phyloP scores from a whole-genome alignment of 2,113 vertebrate species.

The Hippopotamus amphibius region DNA sequence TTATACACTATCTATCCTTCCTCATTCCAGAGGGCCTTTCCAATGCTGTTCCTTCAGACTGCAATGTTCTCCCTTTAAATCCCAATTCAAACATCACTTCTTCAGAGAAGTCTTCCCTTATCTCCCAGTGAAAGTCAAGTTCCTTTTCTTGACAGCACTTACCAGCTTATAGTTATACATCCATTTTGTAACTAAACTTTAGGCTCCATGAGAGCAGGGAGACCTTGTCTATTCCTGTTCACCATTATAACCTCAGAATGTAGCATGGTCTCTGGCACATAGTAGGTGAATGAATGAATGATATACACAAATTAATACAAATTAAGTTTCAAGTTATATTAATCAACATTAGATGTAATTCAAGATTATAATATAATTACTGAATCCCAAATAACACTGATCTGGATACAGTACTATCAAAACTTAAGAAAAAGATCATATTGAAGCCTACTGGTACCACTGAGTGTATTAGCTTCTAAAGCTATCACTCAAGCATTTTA shows the following conservation, averaged over 20 bases:
- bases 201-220: background rate
- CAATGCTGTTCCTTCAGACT: background rate
- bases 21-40: background rate
- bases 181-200: background rate
- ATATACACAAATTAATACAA: background rate
- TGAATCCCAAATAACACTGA: constrained; percentile 21
- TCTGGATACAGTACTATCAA: background rate
- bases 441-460: background rate
- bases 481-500: background rate
- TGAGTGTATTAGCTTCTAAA: background rate
- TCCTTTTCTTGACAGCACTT: constrained; percentile 12
- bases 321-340: background rate
- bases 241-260: background rate
- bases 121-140: background rate
- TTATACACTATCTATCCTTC: background rate
- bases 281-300: background rate
- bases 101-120: background rate
- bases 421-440: background rate
- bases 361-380: background rate
- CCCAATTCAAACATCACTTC: background rate
- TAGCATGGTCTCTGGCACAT: background rate
- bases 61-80: background rate
- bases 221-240: background rate
- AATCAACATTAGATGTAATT: constrained; percentile 39
- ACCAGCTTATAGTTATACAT: background rate